A percentile compares a stretch with the other conserved stretches of the same genome.
phyloP scores from a whole-genome alignment of 2,797 vertebrate species.

The Argyrosomus regius region DNA sequence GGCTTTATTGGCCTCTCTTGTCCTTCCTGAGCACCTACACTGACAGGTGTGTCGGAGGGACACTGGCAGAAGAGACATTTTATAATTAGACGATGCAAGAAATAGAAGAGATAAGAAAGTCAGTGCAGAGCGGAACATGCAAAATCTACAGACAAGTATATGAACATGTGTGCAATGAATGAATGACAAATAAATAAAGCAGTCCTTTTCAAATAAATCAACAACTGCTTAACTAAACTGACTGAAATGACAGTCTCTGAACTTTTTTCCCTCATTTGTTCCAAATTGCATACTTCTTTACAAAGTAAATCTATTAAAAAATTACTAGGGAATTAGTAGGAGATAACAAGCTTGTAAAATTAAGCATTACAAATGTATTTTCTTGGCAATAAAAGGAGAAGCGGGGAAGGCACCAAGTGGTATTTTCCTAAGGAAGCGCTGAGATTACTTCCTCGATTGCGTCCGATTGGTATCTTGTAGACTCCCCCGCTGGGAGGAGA shows the following conservation, averaged over 20 bases:
- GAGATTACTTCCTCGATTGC: neutral
- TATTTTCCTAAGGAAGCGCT: too few species aligned
- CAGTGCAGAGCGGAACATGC: too few species aligned
- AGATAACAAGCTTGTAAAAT: neutral
- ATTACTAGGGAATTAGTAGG: neutral
- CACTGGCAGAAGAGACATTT: constrained; percentile 5
- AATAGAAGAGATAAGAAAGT: neutral
- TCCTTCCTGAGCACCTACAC: constrained; percentile 12
- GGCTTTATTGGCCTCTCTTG: constrained; percentile 8
- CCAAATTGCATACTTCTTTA: neutral
- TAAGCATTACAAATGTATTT: neutral
- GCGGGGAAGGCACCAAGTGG: too few species aligned
- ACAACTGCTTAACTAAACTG: neutral
- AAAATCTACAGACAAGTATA: neutral
- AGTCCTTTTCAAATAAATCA: neutral
- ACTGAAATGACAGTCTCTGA: neutral
- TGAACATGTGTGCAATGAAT: neutral
- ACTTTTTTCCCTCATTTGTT: neutral
- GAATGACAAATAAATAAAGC: neutral
- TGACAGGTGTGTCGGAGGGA: neutral
- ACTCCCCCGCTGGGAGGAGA: neutral
- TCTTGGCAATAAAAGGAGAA: neutral
- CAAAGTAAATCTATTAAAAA: neutral
- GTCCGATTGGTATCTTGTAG: neutral
- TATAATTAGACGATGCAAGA: constrained; percentile 3